Evolutionary conservation across 2,113 vertebrate genomes (phyloP).

Genomic region (Mormyrus lacerda): DNA sequence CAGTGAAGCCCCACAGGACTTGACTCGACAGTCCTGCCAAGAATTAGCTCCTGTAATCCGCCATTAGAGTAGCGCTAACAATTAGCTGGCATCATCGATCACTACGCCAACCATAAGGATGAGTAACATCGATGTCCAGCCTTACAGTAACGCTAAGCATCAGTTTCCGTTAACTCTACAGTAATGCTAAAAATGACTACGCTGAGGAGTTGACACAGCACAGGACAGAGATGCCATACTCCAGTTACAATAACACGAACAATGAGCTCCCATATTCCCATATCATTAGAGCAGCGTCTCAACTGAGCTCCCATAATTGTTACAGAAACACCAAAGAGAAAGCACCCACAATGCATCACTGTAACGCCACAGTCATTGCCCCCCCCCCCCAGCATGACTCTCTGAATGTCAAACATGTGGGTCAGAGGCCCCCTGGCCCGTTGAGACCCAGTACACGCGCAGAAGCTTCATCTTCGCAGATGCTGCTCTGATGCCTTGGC

Average conservation of each 20-base stretch:
- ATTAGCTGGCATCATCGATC: neutral
- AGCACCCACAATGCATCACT: neutral
- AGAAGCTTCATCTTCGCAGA: neutral
- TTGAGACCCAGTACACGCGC: neutral
- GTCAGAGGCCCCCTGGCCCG: neutral
- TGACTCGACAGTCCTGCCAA: neutral
- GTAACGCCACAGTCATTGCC: neutral
- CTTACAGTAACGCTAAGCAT: neutral
- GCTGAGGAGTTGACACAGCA: neutral
- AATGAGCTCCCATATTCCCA: neutral
- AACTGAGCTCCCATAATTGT: neutral
- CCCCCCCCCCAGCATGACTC: neutral
- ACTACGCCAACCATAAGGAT: neutral
- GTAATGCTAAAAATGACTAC: neutral
- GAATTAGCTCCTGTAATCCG: neutral
- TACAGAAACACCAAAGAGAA: neutral
- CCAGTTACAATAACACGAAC: neutral
- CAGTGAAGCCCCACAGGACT: neutral
- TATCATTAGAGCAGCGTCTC: neutral
- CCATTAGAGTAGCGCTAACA: neutral
- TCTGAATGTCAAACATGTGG: neutral
- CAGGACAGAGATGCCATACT: neutral
- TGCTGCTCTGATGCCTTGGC: neutral
- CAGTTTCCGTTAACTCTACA: neutral
- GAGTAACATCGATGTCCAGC: neutral